Conservation (phyloP, 2,888 invertebrate species). For the Xanthia togata region DNA sequence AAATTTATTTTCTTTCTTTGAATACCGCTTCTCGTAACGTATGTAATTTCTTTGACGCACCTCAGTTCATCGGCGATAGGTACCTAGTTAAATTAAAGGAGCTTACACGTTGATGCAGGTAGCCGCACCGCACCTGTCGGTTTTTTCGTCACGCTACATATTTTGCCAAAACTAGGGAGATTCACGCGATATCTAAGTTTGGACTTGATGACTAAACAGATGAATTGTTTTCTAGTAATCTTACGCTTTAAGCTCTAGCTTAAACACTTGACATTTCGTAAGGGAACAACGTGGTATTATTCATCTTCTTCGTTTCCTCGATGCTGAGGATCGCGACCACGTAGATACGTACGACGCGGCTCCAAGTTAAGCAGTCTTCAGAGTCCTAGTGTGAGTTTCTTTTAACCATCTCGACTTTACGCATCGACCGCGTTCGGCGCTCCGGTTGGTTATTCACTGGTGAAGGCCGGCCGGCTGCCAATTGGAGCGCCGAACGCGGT, state of each 20-base stretch:
- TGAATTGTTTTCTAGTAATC: not conserved
- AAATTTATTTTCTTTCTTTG: too few species aligned
- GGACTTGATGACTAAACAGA: too few species aligned
- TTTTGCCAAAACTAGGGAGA: not conserved
- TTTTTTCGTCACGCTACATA: not conserved
- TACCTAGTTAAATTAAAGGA: not conserved
- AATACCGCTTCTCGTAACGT: not conserved
- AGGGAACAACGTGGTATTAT: not conserved
- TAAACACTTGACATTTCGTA: not conserved
- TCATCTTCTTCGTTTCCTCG: not conserved
- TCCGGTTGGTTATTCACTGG: too few species aligned
- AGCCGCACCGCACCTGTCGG: too few species aligned
- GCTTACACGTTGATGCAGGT: not conserved
- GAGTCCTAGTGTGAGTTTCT: too few species aligned
- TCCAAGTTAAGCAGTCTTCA: not conserved
- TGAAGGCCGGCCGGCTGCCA: too few species aligned
- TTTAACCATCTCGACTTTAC: too few species aligned
- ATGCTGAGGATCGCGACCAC: not conserved
- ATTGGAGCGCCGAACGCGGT: too few species aligned
- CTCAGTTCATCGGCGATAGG: not conserved
- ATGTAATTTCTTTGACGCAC: not conserved
- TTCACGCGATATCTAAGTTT: not conserved
- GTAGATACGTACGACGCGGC: too few species aligned
- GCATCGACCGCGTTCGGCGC: too few species aligned
- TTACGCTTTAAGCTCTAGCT: not conserved